Evolutionary conservation across 2,113 vertebrate genomes (phyloP), one percentile per base, ranked within the genome.

Genomic region (Bucco capensis): DNA sequence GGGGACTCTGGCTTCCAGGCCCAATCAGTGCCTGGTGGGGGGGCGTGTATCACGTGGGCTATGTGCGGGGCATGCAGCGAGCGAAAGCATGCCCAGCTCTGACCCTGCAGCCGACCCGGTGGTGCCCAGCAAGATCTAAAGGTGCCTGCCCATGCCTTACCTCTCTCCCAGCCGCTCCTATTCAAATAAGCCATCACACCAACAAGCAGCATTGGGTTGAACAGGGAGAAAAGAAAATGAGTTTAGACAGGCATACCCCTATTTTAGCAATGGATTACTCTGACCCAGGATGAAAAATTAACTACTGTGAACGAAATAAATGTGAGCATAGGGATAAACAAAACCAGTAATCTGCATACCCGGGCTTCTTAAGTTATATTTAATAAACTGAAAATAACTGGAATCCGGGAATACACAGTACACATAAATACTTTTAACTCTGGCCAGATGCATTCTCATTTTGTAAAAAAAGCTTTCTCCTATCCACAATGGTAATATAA

Each of bases 341-440:
- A 64, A 71, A 10, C 5, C 5, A 44, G 15, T 54, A 46, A 56
- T 61, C 38, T 56, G 10, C 49, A 51, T 50, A 38, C 1, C 6
- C 11, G 8, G 35, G 10, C 8, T 51, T 70, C 54, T 87, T 70
- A 76, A 65, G 1, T 37, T 75, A 19, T 38, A 40, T 78, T 92
- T 78, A 57, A 80, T 82, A 86, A 76, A 24, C 23, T 57, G 25
- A 86, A 83, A 91, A 72, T 28, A 85, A 25, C 22, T 40, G 30
- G 27, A 72, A 85, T 49, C 46, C 25, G 65, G 25, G 16, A 89
- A 88, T 61, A 65, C 13, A 65, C 5, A 64, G 51, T 80, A 37
- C 13, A 88, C 7, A 42, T 30, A 30, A 72, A 8, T 49, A 46
- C 37, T 35, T 6, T 5, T 56, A 19, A 71, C 49, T 66, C 40